Percentiles rank a stretch among this genome's conserved stretches.
These are phyloP conservation scores for Turdus rufiventris DNA, from an alignment of 2,113 vertebrate species.

Conservation along the genomic window DNA sequence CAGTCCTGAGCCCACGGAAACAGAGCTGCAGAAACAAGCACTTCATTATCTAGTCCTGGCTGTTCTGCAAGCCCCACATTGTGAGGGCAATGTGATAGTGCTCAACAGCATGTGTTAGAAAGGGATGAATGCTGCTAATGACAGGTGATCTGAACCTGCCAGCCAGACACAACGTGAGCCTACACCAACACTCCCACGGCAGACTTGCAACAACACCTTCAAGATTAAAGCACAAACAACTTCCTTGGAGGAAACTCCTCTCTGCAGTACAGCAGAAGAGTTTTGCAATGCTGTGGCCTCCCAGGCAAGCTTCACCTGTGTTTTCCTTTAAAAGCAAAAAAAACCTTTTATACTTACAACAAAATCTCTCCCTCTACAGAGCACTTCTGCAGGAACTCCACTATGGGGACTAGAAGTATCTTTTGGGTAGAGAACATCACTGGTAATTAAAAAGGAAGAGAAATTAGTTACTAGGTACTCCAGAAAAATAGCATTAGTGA, in stretches of 20 bases:
- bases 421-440: conserved; percentile 95
- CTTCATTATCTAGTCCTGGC: not conserved
- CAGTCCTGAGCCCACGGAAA: not conserved
- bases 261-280: not conserved
- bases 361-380: conserved; percentile 94
- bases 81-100: not conserved
- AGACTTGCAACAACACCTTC: not conserved
- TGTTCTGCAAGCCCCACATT: not conserved
- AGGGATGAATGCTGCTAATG: not conserved
- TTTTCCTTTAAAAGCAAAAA: not conserved
- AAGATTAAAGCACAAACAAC: not conserved
- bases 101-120: not conserved
- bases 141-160: conserved; percentile 10
- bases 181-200: not conserved
- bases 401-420: conserved; percentile 94
- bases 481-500: not conserved
- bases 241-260: not conserved
- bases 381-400: conserved; percentile 91
- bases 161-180: not conserved
- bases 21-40: not conserved
- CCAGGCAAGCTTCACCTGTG: not conserved
- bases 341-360: conserved; percentile 80
- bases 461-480: not conserved
- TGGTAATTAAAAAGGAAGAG: conserved; percentile 60
- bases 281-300: not conserved